These are phyloP conservation scores for Amblyopsis hoosieri DNA, from an alignment of 2,797 vertebrate species.

Conservation along the genomic window DNA sequence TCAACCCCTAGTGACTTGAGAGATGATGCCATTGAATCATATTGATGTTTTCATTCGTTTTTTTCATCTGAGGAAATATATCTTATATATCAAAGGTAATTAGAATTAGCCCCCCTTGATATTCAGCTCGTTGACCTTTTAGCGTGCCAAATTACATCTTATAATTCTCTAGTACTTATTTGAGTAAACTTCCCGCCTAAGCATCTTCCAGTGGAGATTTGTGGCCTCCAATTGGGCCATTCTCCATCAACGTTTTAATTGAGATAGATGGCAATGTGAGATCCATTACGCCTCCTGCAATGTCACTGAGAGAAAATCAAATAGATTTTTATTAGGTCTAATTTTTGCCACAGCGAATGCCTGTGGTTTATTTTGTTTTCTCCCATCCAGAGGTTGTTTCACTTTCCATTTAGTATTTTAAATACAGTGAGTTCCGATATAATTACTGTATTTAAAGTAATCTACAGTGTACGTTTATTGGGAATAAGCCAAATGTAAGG, in stretches of 20 bases:
- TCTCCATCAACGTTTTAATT: slow-evolving; percentile 64
- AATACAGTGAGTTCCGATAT: slow-evolving; percentile 36
- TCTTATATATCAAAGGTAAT: slow-evolving; percentile 50
- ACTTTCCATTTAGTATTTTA: slow-evolving; percentile 36
- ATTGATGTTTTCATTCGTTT: slow-evolving; percentile 50
- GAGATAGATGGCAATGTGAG: slow-evolving; percentile 71
- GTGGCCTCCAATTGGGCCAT: slow-evolving; percentile 54
- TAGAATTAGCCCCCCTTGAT: slow-evolving; percentile 43
- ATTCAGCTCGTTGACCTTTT: slow-evolving; percentile 53
- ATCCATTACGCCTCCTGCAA: slow-evolving; percentile 62
- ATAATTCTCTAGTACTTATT: slow-evolving; percentile 22
- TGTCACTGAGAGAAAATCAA: slow-evolving; percentile 58
- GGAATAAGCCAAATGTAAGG: no score
- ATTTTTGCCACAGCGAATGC: slow-evolving; percentile 46
- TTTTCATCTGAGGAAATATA: slow-evolving; percentile 23
- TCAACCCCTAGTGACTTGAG: slow-evolving; percentile 43
- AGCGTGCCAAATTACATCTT: slow-evolving; percentile 57
- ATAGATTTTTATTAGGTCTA: slow-evolving; percentile 18
- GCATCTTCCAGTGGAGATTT: slow-evolving; percentile 52
- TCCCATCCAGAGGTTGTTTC: slow-evolving; percentile 36
- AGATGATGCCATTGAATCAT: slow-evolving; percentile 36
- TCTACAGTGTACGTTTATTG: no score
- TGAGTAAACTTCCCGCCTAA: slow-evolving; percentile 45
- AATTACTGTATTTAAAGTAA: slow-evolving; percentile 7
- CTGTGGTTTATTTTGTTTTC: slow-evolving; percentile 32